These are phyloP conservation scores for Cephonodes hylas DNA, from an alignment of 2,888 invertebrate genomes.

Conservation along the genomic window DNA sequence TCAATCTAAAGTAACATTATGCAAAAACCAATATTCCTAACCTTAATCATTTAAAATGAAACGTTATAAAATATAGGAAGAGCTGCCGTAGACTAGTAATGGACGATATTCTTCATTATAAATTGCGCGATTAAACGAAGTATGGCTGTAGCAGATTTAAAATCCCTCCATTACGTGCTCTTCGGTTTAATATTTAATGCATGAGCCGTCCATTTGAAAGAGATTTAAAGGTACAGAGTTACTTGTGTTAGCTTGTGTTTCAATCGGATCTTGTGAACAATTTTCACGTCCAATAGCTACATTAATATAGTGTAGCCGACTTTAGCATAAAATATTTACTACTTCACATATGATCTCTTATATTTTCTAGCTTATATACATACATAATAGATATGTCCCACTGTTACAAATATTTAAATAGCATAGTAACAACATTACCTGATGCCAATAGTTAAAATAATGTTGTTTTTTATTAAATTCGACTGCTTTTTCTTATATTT, in stretches of 20 bases:
- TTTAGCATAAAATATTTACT: no score
- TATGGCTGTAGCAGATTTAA: conserved; percentile 38
- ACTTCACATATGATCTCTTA: no score
- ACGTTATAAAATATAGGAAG: neutral
- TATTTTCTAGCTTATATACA: no score
- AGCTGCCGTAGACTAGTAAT: neutral
- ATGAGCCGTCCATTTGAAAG: conserved; percentile 21
- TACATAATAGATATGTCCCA: no score
- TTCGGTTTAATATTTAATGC: conserved; percentile 38
- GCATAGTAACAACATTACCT: no score
- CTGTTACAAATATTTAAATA: no score
- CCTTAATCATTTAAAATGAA: neutral
- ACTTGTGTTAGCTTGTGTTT: conserved; percentile 20
- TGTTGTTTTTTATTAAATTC: no score
- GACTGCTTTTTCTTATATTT: no score
- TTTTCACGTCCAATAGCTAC: neutral
- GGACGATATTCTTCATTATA: conserved; percentile 43
- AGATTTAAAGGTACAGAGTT: conserved; percentile 27
- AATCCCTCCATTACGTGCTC: conserved; percentile 22
- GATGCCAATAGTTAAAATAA: no score
- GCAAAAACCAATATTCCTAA: neutral
- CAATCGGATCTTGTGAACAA: conserved; percentile 1
- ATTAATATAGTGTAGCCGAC: no score
- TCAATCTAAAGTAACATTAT: neutral
- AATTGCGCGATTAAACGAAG: conserved; percentile 51